These are phyloP conservation scores for Thinocorus orbignyianus DNA, from an alignment of 2,113 vertebrate species.

Conservation along the genomic window DNA sequence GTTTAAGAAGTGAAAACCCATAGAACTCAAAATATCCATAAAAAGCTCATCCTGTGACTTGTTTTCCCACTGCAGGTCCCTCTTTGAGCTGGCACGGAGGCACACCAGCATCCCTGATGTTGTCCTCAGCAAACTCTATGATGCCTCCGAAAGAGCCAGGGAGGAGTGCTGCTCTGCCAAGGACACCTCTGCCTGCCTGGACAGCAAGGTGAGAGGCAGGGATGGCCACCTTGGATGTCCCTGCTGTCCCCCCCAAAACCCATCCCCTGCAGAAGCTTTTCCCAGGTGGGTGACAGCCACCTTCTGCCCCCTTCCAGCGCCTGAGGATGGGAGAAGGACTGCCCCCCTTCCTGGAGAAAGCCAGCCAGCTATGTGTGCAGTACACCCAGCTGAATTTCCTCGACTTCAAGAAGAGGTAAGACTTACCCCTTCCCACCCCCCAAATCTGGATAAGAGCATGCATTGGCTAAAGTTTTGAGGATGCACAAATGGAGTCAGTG, in stretches of 20 bases:
- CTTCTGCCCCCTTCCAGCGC: conserved; percentile 28
- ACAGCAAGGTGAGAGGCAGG: conserved; percentile 18
- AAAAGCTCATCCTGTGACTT: fast-evolving
- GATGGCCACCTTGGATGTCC: fast-evolving
- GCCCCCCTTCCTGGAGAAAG: conserved; percentile 37
- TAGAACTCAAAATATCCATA: fast-evolving
- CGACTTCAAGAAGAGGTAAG: conserved; percentile 76
- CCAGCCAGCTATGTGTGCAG: conserved; percentile 61
- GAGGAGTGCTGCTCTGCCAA: conserved; percentile 53
- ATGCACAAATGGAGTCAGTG: fast-evolving
- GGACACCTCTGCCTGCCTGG: conserved; percentile 39
- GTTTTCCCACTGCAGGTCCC: not conserved
- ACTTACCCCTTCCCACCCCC: not conserved
- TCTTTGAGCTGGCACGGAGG: conserved; percentile 62
- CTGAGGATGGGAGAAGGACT: not conserved
- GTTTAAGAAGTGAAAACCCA: not conserved
- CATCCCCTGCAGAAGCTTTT: not conserved
- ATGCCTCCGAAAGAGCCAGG: not conserved
- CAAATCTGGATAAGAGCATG: fast-evolving
- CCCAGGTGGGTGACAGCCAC: not conserved
- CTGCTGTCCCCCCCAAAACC: not conserved
- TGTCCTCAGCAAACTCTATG: conserved; percentile 53
- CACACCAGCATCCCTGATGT: conserved; percentile 62
- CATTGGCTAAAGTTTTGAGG: fast-evolving
- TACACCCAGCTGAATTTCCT: conserved; percentile 64